Conservation (phyloP, 2,113 vertebrate species). For the Opisthocomus hoazin region DNA sequence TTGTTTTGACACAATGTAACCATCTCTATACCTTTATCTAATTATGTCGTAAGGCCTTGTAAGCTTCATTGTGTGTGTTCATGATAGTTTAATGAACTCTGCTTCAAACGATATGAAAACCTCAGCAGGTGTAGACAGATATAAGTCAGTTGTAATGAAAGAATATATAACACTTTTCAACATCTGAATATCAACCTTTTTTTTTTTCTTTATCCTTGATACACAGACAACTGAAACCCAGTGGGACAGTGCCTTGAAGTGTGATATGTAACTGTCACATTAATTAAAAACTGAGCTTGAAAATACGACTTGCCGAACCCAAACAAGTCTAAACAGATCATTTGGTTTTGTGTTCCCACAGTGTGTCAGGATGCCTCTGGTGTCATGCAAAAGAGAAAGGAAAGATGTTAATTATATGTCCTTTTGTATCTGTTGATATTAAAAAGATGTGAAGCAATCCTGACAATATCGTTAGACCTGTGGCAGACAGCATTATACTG, state of each 20-base stretch:
- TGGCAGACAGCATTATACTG: background rate
- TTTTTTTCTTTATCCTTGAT: background rate
- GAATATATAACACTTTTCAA: background rate
- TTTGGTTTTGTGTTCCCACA: background rate
- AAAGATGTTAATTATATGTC: background rate
- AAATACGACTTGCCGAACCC: background rate
- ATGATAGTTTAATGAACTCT: background rate
- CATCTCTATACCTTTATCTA: background rate
- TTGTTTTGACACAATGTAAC: background rate
- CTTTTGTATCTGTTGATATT: background rate
- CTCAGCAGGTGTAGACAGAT: background rate
- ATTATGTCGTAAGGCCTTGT: background rate
- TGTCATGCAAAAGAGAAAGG: background rate
- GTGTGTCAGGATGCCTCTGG: background rate
- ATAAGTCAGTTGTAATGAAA: background rate
- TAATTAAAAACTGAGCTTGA: slow-evolving; percentile 29
- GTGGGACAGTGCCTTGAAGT: background rate
- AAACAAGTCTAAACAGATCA: background rate
- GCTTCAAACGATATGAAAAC: background rate
- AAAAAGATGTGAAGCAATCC: background rate
- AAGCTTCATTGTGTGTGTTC: background rate
- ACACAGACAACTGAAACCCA: background rate
- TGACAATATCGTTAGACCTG: background rate
- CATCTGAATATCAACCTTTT: background rate
- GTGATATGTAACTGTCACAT: background rate